Percentiles rank a stretch among this genome's conserved stretches.
These are phyloP conservation scores for Acleris literana DNA, from an alignment of 2,888 invertebrate genomes.

Conservation along the genomic window DNA sequence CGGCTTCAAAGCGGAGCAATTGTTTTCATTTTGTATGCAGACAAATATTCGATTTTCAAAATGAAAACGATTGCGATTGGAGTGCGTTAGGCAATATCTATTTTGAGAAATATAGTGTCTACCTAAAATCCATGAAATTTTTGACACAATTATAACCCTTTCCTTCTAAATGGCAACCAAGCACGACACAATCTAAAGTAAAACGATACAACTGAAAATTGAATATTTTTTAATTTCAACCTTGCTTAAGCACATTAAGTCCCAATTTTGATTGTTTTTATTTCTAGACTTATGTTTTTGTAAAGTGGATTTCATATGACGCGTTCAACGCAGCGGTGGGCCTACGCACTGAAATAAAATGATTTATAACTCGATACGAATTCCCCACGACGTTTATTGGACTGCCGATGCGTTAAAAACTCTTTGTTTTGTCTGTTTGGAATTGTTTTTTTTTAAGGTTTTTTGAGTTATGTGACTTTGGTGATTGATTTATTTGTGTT, in stretches of 20 bases:
- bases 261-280: too few species aligned
- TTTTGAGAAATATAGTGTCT: not conserved
- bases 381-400: constrained; percentile 26
- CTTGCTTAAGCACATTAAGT: too few species aligned
- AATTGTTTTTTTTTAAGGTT: constrained; percentile 21
- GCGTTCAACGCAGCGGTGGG: constrained; percentile 37
- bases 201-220: too few species aligned
- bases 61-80: too few species aligned
- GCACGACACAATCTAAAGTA: not conserved
- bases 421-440: constrained; percentile 26
- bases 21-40: too few species aligned
- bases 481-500: constrained; percentile 5
- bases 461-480: constrained; percentile 5
- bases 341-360: constrained; percentile 45
- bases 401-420: constrained; percentile 18
- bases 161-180: not conserved
- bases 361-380: constrained; percentile 34
- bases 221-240: too few species aligned
- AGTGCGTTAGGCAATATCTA: too few species aligned
- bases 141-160: not conserved
- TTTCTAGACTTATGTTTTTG: too few species aligned
- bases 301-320: constrained; percentile 3
- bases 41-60: too few species aligned
- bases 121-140: not conserved
- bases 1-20: too few species aligned